These are phyloP conservation scores for Drymodes brunneopygia DNA, from an alignment of 2,113 vertebrate genomes.

Conservation along the genomic window DNA sequence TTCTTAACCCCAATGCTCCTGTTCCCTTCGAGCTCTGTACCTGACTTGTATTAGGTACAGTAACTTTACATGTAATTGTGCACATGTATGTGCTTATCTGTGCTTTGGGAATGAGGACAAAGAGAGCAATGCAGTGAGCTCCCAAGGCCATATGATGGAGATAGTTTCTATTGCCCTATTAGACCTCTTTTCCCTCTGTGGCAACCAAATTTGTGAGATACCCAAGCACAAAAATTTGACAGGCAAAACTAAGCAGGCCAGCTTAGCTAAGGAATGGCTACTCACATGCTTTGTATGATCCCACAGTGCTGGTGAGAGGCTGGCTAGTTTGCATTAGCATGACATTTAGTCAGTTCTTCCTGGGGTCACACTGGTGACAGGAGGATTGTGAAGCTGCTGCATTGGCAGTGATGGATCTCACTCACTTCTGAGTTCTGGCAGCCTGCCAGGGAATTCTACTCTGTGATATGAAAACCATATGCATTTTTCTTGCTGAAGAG, in stretches of 20 bases:
- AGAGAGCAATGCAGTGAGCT: not conserved
- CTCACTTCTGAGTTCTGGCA: not conserved
- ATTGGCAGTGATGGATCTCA: not conserved
- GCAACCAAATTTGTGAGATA: not conserved
- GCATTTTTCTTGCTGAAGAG: not conserved
- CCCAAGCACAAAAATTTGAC: not conserved
- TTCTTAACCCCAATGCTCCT: not conserved
- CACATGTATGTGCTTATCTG: not conserved
- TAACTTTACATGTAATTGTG: not conserved
- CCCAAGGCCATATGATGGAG: not conserved
- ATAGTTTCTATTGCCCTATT: not conserved
- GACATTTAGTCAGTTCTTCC: not conserved
- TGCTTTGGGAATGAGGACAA: not conserved
- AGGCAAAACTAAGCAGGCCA: not conserved
- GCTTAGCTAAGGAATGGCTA: not conserved
- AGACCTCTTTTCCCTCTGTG: not conserved
- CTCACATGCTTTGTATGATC: accelerated
- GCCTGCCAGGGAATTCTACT: not conserved
- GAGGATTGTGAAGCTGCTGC: not conserved
- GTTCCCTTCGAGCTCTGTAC: accelerated
- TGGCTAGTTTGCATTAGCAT: not conserved
- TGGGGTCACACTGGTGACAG: not conserved
- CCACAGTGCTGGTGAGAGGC: not conserved
- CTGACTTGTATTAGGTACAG: accelerated
- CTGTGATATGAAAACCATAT: not conserved